Evolutionary conservation across 1,140 invertebrate species (phyloP), one percentile per base, ranked within the genome.

Genomic region (Lordiphosa clarofinis): DNA sequence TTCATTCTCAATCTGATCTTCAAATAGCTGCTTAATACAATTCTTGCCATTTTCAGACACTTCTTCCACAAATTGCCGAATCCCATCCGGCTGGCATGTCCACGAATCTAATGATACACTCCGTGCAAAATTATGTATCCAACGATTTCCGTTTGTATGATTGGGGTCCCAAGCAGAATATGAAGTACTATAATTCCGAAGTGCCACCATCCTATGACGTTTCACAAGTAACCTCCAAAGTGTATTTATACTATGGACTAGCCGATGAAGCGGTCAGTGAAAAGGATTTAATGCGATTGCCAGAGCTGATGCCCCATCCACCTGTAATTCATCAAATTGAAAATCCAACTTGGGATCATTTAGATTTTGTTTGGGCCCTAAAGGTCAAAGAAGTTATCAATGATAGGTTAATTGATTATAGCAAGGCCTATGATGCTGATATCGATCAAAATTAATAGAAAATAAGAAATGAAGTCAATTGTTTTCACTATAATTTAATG

Each of bases 171-270:
- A 67, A 60, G 6, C 76, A 57, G 37, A 92, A 92, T 65, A 47
- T 88, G 33, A 50, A 73, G 36, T 56, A 70, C 4, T 92, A 92
- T 52, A 88, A 86, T 1, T 71, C 75, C 13, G 10, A 70, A 10
- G 78, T 57, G 12, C 91, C 92, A 8, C 91, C 92, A 0, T 60
- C 88, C 2, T 93, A 93, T 64, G 87, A 91, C 42, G 50, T 92
- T 4, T 78, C 87, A 4, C 91, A 91, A 57, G 91, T 95, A 10
- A 91, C 91, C 1, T 43, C 73, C 4, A 92, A 93, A 2, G 82
- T 93, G 0, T 91, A 91, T 2, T 57, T 95, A 1, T 93, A 93
- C 64, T 94, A 91, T 38, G 92, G 92, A 15, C 81, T 91, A 1
- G 89, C 91, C 5, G 94, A 95, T 73, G 90, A 90, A 81, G 82